Base-by-base conservation (phyloP, 1,140 invertebrate genomes). In the Polypedilum pembai region DNA sequence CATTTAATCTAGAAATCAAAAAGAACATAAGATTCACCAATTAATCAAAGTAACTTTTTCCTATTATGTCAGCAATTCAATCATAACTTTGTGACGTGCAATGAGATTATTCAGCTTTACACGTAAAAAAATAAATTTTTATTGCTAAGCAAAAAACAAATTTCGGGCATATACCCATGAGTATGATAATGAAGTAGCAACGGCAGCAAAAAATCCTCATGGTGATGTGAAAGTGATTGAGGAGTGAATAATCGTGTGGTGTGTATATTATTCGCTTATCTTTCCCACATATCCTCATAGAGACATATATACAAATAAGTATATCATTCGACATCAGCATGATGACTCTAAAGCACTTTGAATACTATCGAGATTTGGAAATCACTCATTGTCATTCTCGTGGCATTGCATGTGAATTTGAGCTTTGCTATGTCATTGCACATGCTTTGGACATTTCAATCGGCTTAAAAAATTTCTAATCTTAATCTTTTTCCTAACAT, bases 381-480 rank as follows among this genome's bases (percentile, higher is more conserved):
- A 56, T 56, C 45, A 56, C 15, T 56, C 45, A n/a, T 56, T 56
- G 45, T 56, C 45, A 56, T 56, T 56, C 45, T 45, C 15, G 8
- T 45, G 15, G 8, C 8, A 45, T 45, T 45, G 41, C 45, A 56
- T 56, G n/a, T 15, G 12, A n/a, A 56, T 12, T 56, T 56, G 12
- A 12, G 8, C 15, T 56, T 56, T 56, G 45, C 45, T 56, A 15
- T 15, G 45, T 56, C 45, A 56, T 56, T 56, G 45, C n/a, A n/a
- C 45, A 56, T 56, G 45, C 45, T n/a, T 56, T n/a, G 45, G 45
- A 56, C 45, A 56, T 56, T 56, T 56, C 45, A 56, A 56, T 56
- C 45, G n/a, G 45, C 45, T 56, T 56, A 15, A 56, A 15, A 33
- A 5, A 33, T 33, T 33, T 33, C 24, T 33, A 33, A n/a, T 56